These are phyloP conservation scores for Lontra canadensis DNA, from an alignment of 2,113 vertebrate species.

Conservation along the genomic window DNA sequence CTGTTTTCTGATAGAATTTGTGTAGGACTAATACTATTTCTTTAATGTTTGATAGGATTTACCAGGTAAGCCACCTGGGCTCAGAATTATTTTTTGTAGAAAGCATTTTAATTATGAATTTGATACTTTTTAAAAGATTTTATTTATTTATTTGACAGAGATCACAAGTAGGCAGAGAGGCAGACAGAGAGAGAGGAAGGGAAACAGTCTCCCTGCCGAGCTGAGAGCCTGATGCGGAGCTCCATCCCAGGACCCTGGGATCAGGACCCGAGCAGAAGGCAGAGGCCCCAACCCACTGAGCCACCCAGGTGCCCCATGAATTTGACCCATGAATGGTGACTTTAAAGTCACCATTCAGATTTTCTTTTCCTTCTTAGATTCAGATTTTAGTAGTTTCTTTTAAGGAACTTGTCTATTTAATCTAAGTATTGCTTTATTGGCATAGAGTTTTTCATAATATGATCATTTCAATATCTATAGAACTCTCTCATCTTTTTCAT, in stretches of 20 bases:
- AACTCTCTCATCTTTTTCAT: background rate
- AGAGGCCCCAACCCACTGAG: too few species aligned
- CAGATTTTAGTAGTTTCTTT: background rate
- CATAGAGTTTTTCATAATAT: background rate
- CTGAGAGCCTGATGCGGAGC: too few species aligned
- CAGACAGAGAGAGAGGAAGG: too few species aligned
- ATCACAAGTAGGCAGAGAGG: too few species aligned
- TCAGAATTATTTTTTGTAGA: background rate
- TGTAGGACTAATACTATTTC: background rate
- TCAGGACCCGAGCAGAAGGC: too few species aligned
- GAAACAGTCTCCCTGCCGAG: too few species aligned
- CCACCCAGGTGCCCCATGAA: background rate
- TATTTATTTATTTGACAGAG: too few species aligned
- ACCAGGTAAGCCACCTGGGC: background rate
- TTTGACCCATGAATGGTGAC: background rate
- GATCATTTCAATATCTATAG: background rate
- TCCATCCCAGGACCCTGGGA: too few species aligned
- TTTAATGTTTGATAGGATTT: background rate
- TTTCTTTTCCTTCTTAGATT: background rate
- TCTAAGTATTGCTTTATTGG: background rate
- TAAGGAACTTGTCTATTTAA: background rate
- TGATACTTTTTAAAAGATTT: background rate
- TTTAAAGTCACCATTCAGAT: constrained; percentile 1
- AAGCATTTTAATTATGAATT: background rate
- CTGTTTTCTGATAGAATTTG: constrained; percentile 18